Base-by-base conservation (phyloP, 2,797 vertebrate species). In the Furcifer pardalis region DNA sequence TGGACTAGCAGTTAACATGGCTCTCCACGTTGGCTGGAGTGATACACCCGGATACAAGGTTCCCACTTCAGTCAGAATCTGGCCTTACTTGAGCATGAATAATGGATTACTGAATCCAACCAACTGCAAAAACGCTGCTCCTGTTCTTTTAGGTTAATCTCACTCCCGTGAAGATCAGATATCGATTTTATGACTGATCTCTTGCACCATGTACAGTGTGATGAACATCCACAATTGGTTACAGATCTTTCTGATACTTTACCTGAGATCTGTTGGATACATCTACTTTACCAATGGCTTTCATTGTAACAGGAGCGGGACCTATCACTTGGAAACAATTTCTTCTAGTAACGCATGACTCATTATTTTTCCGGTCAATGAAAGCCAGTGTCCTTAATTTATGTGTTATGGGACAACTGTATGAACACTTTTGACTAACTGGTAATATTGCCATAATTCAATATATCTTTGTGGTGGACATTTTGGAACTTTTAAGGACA, bases 141-240 rank as follows among this genome's bases (percentile, higher is more conserved):
- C 90, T 90, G 90, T 89, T 91, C 44, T 84, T 87, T 90, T 86
- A 86, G 91, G 85, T 93, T 91, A 87, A 81, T 89, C 68, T 84
- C 90, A 60, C 88, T 80, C 65, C 84, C 1, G 65, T 87, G 92
- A 93, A 90, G 87, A 74, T 56, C 37, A 90, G 87, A 25, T 94
- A 94, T 93, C 90, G 95, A 95, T 95, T 92, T 90, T 94, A 94
- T 84, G 77, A 94, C 35, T 10, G 92, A 96, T 94, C 84, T 91
- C 88, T 77, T 83, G 71, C 79, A 79, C 68, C 86, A 79, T 37
- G 60, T 80, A 42, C 0, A 1, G 0, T 82, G 0, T 4, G 68
- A 82, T 30, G 23, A 5, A 72, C 27, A 63, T 66, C 81, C 69
- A 68, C 0, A 69, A 76, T 21, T 2, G 23, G 30, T 72, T 83